Evolutionary conservation across 1,140 invertebrate species (phyloP), one percentile per base, ranked within the genome.

Genomic region (Microvelia longipes): DNA sequence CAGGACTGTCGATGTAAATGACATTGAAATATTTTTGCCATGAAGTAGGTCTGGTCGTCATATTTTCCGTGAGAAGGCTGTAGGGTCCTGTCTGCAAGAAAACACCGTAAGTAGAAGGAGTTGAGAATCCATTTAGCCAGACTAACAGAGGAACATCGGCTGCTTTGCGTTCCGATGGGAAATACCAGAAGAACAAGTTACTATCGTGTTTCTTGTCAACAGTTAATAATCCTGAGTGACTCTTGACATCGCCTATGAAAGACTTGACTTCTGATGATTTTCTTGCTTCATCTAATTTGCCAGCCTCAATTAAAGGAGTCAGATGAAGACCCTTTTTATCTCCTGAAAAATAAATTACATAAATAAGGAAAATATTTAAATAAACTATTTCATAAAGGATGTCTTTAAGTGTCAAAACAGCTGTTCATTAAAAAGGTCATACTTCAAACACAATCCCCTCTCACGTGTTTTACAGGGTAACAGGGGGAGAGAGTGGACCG

Each of bases 1-100:
- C 73, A 24, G 73, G 73, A 67, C 92, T 93, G 76, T 95, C 93
- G 69, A 94, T 89, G 75, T 90, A 94, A 25, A 94, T n/a, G 24
- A 75, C 64, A 68, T 73, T 70, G 66, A 69, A 68, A 19, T 66
- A 25, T 2, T 70, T 70, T 15, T 63, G 69, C 74, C 74, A 75
- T 61, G 72, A 28, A 60, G 72, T 65, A 26, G 67, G 1, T 25
- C 68, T 69, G 28, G 25, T 13, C 5, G 5, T 24, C 2, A 64
- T 11, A 2, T 24, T 64, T 13, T 11, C 11, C 15, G 15, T 88
- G 68, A 78, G 79, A 2, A 84, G 82, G 27, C 84, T 27, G n/a
- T 61, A 29, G 87, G 89, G 73, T 19, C 74, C 73, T 15, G 89
- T 83, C 79, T 90, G 89, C 1, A 82, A 81, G 78, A 91, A 91